phyloP scores from a whole-genome alignment of 2,113 vertebrate genomes.

The Sardina pilchardus region DNA sequence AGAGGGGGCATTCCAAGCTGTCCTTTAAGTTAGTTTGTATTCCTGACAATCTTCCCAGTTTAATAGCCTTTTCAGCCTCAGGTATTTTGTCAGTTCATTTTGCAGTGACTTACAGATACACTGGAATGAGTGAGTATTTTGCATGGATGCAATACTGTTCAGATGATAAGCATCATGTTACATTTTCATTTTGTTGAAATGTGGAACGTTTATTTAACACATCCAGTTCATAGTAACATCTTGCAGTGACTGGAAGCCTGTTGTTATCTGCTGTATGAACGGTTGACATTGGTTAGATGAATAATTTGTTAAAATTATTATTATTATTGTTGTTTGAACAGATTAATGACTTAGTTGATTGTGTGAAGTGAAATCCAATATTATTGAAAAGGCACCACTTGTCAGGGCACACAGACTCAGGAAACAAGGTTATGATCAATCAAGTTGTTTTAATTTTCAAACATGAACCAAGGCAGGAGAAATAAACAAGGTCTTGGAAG shows the following conservation, averaged over 20 bases:
- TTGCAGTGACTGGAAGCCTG: no score
- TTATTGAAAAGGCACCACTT: background rate
- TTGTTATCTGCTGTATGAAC: background rate
- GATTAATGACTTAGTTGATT: no score
- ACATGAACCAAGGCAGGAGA: no score
- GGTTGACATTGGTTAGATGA: background rate
- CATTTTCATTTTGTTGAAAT: background rate
- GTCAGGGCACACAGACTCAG: no score
- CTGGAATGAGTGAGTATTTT: background rate
- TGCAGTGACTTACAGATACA: background rate
- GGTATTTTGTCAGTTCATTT: background rate
- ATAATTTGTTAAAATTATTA: constrained; percentile 1
- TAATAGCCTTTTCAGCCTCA: background rate
- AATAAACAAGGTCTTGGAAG: no score
- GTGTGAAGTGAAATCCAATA: background rate
- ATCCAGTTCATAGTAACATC: background rate
- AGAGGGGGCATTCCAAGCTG: background rate
- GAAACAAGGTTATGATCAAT: no score
- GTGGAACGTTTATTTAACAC: background rate
- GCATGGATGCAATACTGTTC: background rate
- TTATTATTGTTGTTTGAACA: background rate
- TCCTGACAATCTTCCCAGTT: background rate
- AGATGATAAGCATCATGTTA: background rate
- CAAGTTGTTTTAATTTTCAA: no score
- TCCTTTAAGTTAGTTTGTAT: constrained; percentile 3